Percentiles rank a stretch among this genome's conserved stretches.
Evolutionary conservation across 2,797 vertebrate species (phyloP).

Genomic region (Lateolabrax maculatus): DNA sequence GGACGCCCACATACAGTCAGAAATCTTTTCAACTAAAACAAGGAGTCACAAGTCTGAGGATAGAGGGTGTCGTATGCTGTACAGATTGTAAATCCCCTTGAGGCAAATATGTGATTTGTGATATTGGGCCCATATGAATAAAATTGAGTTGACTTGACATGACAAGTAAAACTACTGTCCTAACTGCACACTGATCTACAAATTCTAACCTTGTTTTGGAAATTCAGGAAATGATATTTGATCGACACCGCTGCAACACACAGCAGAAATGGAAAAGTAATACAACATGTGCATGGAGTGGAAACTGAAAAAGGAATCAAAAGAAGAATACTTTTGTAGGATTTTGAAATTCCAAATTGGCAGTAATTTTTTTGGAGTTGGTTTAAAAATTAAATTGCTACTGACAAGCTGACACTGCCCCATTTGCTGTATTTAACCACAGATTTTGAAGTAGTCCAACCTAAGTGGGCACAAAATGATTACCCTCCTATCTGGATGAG

Average conservation of each 20-base stretch:
- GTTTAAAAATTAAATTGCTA: background rate
- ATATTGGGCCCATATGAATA: too few species aligned
- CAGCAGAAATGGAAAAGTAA: background rate
- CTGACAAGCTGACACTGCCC: background rate
- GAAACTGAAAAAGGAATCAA: background rate
- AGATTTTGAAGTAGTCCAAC: background rate
- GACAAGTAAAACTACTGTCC: background rate
- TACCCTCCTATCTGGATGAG: background rate
- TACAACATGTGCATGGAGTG: background rate
- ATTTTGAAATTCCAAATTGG: background rate
- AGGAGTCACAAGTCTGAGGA: background rate
- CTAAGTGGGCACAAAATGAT: background rate
- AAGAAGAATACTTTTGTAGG: accelerated
- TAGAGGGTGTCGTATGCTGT: too few species aligned
- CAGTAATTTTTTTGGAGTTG: background rate
- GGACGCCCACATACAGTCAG: background rate
- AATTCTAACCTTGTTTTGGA: background rate
- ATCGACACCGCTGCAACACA: background rate
- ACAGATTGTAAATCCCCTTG: too few species aligned
- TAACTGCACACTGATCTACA: background rate
- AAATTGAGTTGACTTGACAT: too few species aligned
- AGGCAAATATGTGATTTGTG: too few species aligned
- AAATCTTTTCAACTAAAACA: too few species aligned
- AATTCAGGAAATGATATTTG: background rate
- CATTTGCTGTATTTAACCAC: background rate